Conservation (phyloP, 2,113 vertebrate species). For the Clarias gariepinus region DNA sequence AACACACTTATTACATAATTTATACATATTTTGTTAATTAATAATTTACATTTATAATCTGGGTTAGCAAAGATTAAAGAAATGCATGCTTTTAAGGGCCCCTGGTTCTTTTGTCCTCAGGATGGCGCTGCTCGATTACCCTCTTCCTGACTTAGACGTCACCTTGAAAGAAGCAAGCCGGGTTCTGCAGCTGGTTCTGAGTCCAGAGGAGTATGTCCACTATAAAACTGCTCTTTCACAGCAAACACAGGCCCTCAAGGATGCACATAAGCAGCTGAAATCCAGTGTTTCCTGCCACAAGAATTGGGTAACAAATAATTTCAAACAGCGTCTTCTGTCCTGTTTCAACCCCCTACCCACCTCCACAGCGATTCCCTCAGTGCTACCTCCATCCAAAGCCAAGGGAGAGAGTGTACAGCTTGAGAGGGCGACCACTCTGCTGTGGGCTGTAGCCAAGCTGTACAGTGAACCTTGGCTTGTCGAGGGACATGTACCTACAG, state of each 20-base stretch:
- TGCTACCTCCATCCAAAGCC: conserved; percentile 64
- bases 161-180: conserved; percentile 73
- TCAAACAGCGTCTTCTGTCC: conserved; percentile 71
- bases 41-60: neutral
- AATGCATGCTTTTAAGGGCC: neutral
- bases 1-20: neutral
- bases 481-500: conserved; percentile 66
- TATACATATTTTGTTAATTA: neutral
- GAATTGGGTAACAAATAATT: conserved; percentile 77
- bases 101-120: conserved; percentile 47
- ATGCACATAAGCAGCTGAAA: conserved; percentile 58
- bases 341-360: conserved; percentile 69
- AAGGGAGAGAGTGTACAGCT: conserved; percentile 59
- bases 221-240: conserved; percentile 64
- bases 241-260: conserved; percentile 64
- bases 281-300: conserved; percentile 56
- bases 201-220: conserved; percentile 64
- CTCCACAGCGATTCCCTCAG: conserved; percentile 71
- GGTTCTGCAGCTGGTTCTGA: conserved; percentile 73
- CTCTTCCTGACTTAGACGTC: conserved; percentile 71
- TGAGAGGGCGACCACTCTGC: conserved; percentile 67
- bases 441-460: conserved; percentile 74
- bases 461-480: conserved; percentile 69
- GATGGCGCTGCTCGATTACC: conserved; percentile 74
- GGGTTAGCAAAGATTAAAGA: neutral